These are phyloP conservation scores for Macaria liturata DNA, from an alignment of 2,888 invertebrate genomes.

Conservation along the genomic window DNA sequence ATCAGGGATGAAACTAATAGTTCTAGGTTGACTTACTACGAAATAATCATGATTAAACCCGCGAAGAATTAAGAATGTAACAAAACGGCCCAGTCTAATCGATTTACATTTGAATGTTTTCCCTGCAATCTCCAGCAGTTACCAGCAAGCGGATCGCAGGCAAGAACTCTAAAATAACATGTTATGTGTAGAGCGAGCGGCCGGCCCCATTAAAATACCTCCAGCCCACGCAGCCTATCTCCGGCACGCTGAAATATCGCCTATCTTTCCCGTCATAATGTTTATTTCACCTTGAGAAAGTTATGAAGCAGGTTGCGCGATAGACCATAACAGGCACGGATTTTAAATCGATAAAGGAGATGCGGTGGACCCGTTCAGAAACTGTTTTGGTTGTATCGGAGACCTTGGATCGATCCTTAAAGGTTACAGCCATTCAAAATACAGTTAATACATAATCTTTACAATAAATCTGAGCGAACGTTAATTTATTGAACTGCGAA, in stretches of 20 bases:
- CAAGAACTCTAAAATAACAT: conserved; percentile 35
- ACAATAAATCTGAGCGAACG: conserved; percentile 10
- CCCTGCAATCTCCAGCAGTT: conserved; percentile 28
- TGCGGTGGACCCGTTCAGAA: conserved; percentile 21
- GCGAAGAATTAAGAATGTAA: not conserved
- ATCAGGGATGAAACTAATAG: too few species aligned
- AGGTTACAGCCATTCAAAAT: conserved; percentile 11
- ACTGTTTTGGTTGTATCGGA: conserved; percentile 34
- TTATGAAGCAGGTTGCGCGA: conserved; percentile 39
- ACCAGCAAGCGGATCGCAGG: conserved; percentile 27
- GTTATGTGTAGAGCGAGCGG: conserved; percentile 45
- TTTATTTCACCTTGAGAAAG: conserved; percentile 29
- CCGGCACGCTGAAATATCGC: conserved; percentile 41
- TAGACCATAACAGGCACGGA: conserved; percentile 44
- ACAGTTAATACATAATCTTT: conserved; percentile 15
- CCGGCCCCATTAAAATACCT: conserved; percentile 63
- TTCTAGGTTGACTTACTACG: too few species aligned
- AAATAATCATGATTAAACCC: too few species aligned
- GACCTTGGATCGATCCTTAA: conserved; percentile 31
- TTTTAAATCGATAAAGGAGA: conserved; percentile 44
- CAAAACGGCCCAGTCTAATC: not conserved
- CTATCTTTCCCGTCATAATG: conserved; percentile 39
- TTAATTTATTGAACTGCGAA: conserved; percentile 12
- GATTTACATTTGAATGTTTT: conserved; percentile 30
- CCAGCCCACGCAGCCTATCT: conserved; percentile 47